Conservation (phyloP, 2,797 vertebrate genomes). For the Gallinago nigripennis region DNA sequence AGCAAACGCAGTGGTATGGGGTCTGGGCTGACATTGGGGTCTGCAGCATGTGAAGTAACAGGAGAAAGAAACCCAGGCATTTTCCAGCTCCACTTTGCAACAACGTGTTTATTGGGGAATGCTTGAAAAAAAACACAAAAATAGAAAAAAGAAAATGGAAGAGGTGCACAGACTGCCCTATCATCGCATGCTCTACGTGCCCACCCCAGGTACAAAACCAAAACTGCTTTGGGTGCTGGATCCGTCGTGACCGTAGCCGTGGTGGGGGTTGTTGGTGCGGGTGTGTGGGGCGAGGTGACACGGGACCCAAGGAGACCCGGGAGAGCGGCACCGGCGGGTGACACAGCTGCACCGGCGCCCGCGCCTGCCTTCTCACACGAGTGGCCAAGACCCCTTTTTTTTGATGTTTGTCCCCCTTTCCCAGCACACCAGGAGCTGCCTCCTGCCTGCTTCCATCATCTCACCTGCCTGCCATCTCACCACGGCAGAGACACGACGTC, state of each 20-base stretch:
- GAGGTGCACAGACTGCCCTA: background rate
- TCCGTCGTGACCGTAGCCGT: background rate
- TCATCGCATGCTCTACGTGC: background rate
- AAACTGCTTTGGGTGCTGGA: background rate
- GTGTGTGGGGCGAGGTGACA: background rate
- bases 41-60: too few relatives aligned
- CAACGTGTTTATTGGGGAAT: conserved; percentile 11
- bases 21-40: rapidly evolving
- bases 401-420: background rate
- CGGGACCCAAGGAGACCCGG: background rate
- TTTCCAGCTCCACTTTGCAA: background rate
- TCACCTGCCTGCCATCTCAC: background rate
- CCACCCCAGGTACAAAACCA: background rate
- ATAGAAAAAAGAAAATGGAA: background rate
- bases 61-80: background rate
- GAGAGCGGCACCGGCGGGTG: background rate
- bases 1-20: background rate
- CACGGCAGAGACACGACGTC: rapidly evolving
- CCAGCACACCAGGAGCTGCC: background rate
- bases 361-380: background rate
- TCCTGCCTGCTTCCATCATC: background rate
- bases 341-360: background rate
- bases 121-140: background rate
- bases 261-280: background rate
- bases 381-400: background rate